phyloP scores from a whole-genome alignment of 2,888 invertebrate species.

The Cloeon dipterum region DNA sequence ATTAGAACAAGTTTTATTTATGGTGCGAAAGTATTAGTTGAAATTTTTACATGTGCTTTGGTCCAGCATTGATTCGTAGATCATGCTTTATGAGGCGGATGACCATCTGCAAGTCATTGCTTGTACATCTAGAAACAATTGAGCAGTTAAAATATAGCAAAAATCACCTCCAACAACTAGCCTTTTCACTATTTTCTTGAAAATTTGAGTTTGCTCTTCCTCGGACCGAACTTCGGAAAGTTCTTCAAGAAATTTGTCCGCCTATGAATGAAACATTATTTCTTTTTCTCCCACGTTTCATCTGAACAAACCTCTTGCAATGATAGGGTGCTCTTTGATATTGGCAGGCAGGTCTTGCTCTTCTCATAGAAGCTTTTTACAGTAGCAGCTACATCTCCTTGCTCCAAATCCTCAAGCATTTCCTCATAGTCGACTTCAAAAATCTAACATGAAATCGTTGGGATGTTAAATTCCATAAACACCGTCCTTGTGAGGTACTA shows the following conservation, averaged over 20 bases:
- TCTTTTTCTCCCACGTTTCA: neutral
- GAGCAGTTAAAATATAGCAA: neutral
- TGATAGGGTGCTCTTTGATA: neutral
- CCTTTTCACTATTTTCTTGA: slow-evolving; percentile 43
- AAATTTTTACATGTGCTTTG: slow-evolving; percentile 64
- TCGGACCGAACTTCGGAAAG: slow-evolving; percentile 59
- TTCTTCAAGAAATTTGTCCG: slow-evolving; percentile 50
- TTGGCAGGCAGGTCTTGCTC: slow-evolving; percentile 32
- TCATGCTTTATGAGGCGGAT: slow-evolving; percentile 79
- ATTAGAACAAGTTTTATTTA: slow-evolving; percentile 1
- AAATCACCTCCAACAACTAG: slow-evolving; percentile 9
- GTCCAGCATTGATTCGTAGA: slow-evolving; percentile 75
- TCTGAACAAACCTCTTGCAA: neutral
- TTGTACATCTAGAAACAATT: slow-evolving; percentile 35
- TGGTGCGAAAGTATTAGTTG: too few relatives aligned
- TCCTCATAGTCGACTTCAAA: slow-evolving; percentile 47
- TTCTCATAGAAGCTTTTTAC: slow-evolving; percentile 50
- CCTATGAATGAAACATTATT: slow-evolving; percentile 12
- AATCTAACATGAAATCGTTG: slow-evolving; percentile 21
- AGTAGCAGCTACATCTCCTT: slow-evolving; percentile 79
- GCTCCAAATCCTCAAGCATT: slow-evolving; percentile 68
- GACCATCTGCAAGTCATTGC: slow-evolving; percentile 63
- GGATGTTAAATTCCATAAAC: too few relatives aligned
- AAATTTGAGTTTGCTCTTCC: slow-evolving; percentile 60
- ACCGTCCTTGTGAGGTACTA: too few relatives aligned